phyloP scores from a whole-genome alignment of 1,140 invertebrate genomes.

The Drosophila nigrodunni region DNA sequence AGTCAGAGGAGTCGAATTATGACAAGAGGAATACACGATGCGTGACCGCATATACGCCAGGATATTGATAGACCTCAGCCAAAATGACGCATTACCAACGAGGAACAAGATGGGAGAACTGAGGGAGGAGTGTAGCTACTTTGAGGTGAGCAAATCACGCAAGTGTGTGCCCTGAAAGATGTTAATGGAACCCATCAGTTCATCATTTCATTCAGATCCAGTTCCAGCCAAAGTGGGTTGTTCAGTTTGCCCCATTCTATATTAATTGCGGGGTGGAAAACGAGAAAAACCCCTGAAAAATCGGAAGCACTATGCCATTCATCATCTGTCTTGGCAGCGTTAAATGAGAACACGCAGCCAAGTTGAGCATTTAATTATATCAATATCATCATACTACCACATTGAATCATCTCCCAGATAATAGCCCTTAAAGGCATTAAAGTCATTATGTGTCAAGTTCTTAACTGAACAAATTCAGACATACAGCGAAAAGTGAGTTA shows the following conservation, averaged over 20 bases:
- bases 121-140: neutral
- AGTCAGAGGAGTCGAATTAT: constrained; percentile 60
- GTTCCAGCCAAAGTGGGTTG: constrained; percentile 29
- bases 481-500: constrained; percentile 33
- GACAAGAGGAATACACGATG: constrained; percentile 65
- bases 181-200: constrained; percentile 57
- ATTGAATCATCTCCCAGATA: constrained; percentile 28
- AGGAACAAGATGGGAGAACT: neutral
- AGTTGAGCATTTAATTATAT: constrained; percentile 72
- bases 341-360: constrained; percentile 41
- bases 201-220: neutral
- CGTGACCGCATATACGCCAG: constrained; percentile 66
- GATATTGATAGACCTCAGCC: constrained; percentile 48
- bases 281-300: constrained; percentile 30
- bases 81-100: constrained; percentile 42
- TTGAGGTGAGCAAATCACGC: constrained; percentile 73
- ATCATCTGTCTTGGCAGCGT: constrained; percentile 53
- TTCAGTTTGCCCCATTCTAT: constrained; percentile 32
- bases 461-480: constrained; percentile 41
- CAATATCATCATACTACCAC: constrained; percentile 1
- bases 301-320: constrained; percentile 58
- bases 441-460: constrained; percentile 40
- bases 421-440: constrained; percentile 50
- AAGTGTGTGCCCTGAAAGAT: constrained; percentile 46
- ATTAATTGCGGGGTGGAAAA: constrained; percentile 77